Base-by-base conservation (phyloP, 2,113 vertebrate genomes). In the Glaucidium brasilianum region DNA sequence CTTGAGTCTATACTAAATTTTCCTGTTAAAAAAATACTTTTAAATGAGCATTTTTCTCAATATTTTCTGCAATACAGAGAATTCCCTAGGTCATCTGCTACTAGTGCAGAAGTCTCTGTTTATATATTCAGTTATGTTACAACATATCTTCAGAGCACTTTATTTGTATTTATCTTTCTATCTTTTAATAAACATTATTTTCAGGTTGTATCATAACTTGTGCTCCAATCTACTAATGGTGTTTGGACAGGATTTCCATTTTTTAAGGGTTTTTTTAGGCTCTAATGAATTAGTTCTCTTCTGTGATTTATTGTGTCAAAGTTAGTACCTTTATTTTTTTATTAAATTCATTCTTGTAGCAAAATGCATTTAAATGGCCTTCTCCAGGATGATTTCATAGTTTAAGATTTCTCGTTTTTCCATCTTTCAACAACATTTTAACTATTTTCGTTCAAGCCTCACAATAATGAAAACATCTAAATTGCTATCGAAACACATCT, bases 271-370 rank as follows among this genome's bases (percentile, higher is more conserved):
- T 79, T 80, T 90, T 79, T 72, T 32, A 85, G 25, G 12, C 22
- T 88, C 34, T 75, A 94, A 96, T 75, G 35, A 87, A 94, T 95
- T 81, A 56, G 18, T 56, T 94, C 29, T 92, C 23, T 55, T 93
- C 25, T n/a, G 19, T 68, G 35, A 96, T 92, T 92, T 60, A 94
- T 37, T 60, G 23, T 55, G 21, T 47, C 55, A 67, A 72, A 80
- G 26, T 59, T 77, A 29, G 25, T 12, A 50, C 9, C 6, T 64
- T 50, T 47, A n/a, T 83, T 94, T 86, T 71, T 26, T 77, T 88
- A 52, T 77, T 86, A 56, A 41, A 64, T 87, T 81, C 75, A 32
- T 10, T 81, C 49, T 59, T 77, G 30, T 14, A 77, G 47, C 29
- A 94, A 90, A 86, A 64, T 27, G 9, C n/a, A 41, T 69, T 63